These are phyloP conservation scores for Eupelmus urozonus DNA, from an alignment of 2,888 invertebrate species.

Conservation along the genomic window DNA sequence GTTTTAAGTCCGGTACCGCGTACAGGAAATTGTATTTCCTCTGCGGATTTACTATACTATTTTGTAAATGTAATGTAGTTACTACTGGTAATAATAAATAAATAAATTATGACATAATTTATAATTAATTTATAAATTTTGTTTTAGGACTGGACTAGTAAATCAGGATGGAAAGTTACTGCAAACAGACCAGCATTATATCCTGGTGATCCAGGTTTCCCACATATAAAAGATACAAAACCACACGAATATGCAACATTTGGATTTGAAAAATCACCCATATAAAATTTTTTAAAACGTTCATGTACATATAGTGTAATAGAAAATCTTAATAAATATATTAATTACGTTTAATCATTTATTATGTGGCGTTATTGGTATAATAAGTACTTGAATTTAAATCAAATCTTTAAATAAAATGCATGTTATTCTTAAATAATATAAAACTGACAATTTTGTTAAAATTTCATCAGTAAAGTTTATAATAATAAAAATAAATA, in stretches of 20 bases:
- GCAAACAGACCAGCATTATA: slow-evolving; percentile 80
- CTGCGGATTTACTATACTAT: slow-evolving; percentile 9
- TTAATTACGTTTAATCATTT: not conserved
- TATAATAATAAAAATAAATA: too few species aligned
- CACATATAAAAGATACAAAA: slow-evolving; percentile 80
- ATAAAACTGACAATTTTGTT: too few species aligned
- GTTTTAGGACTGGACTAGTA: slow-evolving; percentile 86
- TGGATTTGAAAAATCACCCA: slow-evolving; percentile 84
- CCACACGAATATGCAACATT: slow-evolving; percentile 85
- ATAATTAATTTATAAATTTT: slow-evolving; percentile 30
- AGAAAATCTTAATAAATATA: slow-evolving; percentile 5
- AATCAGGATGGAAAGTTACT: slow-evolving; percentile 85
- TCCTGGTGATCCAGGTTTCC: slow-evolving; percentile 86
- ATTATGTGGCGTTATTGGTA: too few species aligned
- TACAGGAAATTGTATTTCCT: too few species aligned
- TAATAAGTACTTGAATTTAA: too few species aligned
- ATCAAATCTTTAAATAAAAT: too few species aligned
- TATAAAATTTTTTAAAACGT: slow-evolving; percentile 72
- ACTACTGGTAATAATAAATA: too few species aligned
- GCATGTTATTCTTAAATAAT: too few species aligned
- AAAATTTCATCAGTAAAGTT: too few species aligned
- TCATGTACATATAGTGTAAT: slow-evolving; percentile 44
- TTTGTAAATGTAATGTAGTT: not conserved
- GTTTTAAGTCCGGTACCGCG: too few species aligned
- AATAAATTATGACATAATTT: too few species aligned